Base-by-base conservation (phyloP, 2,888 invertebrate genomes). In the Idaea dimidiata region DNA sequence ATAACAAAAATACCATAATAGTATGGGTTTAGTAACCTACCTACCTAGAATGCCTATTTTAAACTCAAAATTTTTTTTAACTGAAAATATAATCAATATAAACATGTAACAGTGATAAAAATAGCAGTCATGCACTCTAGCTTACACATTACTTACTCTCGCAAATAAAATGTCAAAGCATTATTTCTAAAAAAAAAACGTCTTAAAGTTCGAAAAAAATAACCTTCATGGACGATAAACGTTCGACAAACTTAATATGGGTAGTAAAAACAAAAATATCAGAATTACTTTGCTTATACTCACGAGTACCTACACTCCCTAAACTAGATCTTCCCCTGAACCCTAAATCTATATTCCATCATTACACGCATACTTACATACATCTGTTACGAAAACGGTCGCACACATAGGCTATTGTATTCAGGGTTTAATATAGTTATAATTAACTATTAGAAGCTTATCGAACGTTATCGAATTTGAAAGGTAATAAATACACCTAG, bases 401-500 rank as follows among this genome's bases (percentile, higher is more conserved):
- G 43, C 10, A 43, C 43, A 43, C 10, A 43, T 8, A 43, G 14
- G 43, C 43, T 43, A 43, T 43, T 43, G 14, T 43, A 7, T 43
- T 43, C 43, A 43, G 10, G 60, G 54, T 55, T 58, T 65, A 56
- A 60, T 57, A 59, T 54, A 59, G 17, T 24, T 24, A 3, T 24
- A 14, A 43, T 8, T 43, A 43, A 43, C 43, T 43, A 10, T 43
- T 10, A 10, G 14, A 43, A 43, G 43, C 43, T 43, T 43, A 43
- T 43, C 43, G 43, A 43, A 43, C 43, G 14, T 43, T 43, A 14
- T 43, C 43, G 14, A 43, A 17, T 66, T 68, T 66, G 66, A 71
- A 68, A 75, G 67, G 77, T 77, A 77, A 78, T 77, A 78, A 79
- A 81, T 87, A 91, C 89, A 91, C 90, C 91, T 89, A 90, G 86